These are phyloP conservation scores for Stenchaetothrips biformis DNA, from an alignment of 2,888 invertebrate species.

Conservation along the genomic window DNA sequence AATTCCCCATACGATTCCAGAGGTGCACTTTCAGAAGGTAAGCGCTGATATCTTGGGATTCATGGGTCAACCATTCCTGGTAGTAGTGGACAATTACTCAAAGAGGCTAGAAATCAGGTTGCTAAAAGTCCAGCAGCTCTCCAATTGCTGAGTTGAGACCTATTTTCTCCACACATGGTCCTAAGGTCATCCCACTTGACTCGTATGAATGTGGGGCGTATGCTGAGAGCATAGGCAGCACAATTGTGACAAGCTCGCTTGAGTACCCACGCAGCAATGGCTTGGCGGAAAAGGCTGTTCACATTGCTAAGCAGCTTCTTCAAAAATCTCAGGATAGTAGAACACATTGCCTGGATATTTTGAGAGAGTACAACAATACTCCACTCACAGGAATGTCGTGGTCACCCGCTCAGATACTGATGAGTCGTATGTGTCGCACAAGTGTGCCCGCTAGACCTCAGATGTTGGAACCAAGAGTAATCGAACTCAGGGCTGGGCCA, in stretches of 20 bases:
- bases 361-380: neutral
- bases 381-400: neutral
- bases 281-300: conserved; percentile 4
- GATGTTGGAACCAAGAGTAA: neutral
- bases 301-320: neutral
- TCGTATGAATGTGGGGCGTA: conserved; percentile 28
- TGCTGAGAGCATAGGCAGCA: conserved; percentile 11
- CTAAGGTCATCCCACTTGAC: conserved; percentile 26
- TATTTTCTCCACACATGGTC: conserved; percentile 34
- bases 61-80: conserved; percentile 31
- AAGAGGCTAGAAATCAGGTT: conserved; percentile 33
- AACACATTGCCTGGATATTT: neutral
- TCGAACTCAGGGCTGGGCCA: neutral
- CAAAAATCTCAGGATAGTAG: neutral
- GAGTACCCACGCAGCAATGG: neutral
- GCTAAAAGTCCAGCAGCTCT: conserved; percentile 22
- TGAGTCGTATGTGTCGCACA: neutral
- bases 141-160: conserved; percentile 32
- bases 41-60: conserved; percentile 31
- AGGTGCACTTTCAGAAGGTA: conserved; percentile 33
- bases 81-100: conserved; percentile 34
- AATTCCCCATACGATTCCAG: conserved; percentile 32
- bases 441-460: neutral
- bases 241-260: neutral
- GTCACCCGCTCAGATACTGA: neutral